These are phyloP conservation scores for Chymomyza amoena DNA, from an alignment of 2,888 invertebrate genomes.

Conservation along the genomic window DNA sequence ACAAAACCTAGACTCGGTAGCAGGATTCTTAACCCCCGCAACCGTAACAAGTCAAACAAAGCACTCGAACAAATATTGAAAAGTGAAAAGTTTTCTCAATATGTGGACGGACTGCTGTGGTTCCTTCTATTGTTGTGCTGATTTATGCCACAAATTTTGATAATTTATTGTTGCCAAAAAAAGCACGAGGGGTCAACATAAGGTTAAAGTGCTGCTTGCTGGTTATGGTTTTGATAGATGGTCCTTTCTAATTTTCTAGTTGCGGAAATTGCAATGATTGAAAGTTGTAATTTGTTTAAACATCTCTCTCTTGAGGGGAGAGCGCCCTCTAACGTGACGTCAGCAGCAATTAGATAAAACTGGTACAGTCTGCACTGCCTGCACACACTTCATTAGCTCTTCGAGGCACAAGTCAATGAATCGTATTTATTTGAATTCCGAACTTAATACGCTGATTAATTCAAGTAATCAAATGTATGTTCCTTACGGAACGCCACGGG, in stretches of 20 bases:
- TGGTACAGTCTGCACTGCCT: background rate
- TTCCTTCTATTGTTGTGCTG: conserved; percentile 44
- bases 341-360: conserved; percentile 46
- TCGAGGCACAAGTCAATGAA: conserved; percentile 25
- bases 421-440: conserved; percentile 39
- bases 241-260: conserved; percentile 19
- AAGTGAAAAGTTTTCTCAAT: conserved; percentile 69
- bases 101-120: conserved; percentile 27
- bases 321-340: conserved; percentile 9
- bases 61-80: conserved; percentile 61
- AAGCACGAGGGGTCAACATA: conserved; percentile 29
- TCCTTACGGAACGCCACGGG: background rate
- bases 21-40: conserved; percentile 3
- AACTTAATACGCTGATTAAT: conserved; percentile 65
- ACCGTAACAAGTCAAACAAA: conserved; percentile 27
- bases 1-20: background rate
- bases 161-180: conserved; percentile 68
- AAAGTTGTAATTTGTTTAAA: conserved; percentile 60
- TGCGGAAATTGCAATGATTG: conserved; percentile 57
- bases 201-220: conserved; percentile 38
- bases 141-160: conserved; percentile 73
- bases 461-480: conserved; percentile 59
- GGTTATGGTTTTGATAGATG: conserved; percentile 71
- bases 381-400: conserved; percentile 30
- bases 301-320: conserved; percentile 1